These are phyloP conservation scores for Laodelphax striatellus DNA, from an alignment of 1,140 invertebrate species.

Conservation along the genomic window DNA sequence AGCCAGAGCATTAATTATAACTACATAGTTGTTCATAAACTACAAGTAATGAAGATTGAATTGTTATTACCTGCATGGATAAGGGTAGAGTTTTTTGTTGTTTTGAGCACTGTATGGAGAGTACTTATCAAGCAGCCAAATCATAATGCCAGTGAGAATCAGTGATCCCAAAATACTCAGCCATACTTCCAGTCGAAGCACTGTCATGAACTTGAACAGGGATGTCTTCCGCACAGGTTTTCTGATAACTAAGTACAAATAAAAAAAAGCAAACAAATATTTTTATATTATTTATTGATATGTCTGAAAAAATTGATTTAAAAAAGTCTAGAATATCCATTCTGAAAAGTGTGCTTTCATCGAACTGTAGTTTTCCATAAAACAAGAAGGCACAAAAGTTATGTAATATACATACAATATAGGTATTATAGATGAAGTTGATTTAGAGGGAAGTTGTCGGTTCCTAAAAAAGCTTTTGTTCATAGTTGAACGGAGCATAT, in stretches of 20 bases:
- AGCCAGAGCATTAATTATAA: neutral
- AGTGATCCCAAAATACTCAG: conserved; percentile 73
- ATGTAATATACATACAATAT: too few species aligned
- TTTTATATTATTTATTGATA: neutral
- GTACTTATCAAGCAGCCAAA: conserved; percentile 80
- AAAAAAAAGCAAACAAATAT: conserved; percentile 9
- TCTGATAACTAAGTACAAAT: conserved; percentile 52
- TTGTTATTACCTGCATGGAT: conserved; percentile 54
- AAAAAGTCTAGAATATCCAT: neutral
- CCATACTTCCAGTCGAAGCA: conserved; percentile 77
- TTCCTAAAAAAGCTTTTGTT: too few species aligned
- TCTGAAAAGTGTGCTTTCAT: too few species aligned
- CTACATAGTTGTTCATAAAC: neutral
- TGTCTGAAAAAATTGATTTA: too few species aligned
- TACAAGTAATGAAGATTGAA: neutral
- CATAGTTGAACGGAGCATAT: too few species aligned
- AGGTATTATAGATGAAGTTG: too few species aligned
- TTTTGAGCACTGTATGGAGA: conserved; percentile 80
- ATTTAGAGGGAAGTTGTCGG: too few species aligned
- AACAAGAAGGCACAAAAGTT: too few species aligned
- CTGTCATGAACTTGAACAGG: conserved; percentile 88
- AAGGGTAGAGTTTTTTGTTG: conserved; percentile 66
- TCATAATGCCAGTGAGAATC: conserved; percentile 70
- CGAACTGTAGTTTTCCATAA: too few species aligned
- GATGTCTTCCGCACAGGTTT: conserved; percentile 72